Evolutionary conservation across 2,888 invertebrate species (phyloP).

Genomic region (Himalopsyche anomala): DNA sequence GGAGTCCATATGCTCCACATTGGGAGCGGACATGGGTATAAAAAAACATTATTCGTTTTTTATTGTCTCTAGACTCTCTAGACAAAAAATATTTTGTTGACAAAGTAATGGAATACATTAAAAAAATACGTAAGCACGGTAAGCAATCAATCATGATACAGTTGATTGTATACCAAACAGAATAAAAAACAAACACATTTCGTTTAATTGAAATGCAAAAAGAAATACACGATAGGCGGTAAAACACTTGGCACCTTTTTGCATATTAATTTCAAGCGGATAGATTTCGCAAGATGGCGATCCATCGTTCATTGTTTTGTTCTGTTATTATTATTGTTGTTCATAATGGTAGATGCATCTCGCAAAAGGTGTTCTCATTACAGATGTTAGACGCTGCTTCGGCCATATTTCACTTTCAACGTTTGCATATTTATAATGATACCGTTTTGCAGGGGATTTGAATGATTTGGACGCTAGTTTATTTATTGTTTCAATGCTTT

Average conservation of each 20-base stretch:
- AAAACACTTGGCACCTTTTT: conserved; percentile 3
- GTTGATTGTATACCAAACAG: neutral
- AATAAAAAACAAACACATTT: neutral
- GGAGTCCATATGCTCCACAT: too few species aligned
- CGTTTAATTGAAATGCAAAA: neutral
- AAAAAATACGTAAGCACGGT: too few species aligned
- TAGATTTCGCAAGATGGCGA: conserved; percentile 17
- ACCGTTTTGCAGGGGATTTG: neutral
- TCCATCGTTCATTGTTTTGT: conserved; percentile 4
- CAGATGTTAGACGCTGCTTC: conserved; percentile 6
- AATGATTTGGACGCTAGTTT: neutral
- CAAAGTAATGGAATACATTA: too few species aligned
- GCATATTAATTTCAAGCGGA: conserved; percentile 9
- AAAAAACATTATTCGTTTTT: too few species aligned
- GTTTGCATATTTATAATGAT: conserved; percentile 28
- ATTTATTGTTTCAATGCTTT: too few species aligned
- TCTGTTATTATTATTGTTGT: neutral
- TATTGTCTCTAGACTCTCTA: too few species aligned
- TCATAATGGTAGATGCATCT: conserved; percentile 19
- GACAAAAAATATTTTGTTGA: too few species aligned
- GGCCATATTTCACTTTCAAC: conserved; percentile 23
- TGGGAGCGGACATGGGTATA: too few species aligned
- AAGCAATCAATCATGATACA: neutral
- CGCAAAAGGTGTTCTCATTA: conserved; percentile 2
- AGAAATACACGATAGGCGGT: neutral